A percentile compares a stretch with the other conserved stretches of the same genome.
These are phyloP conservation scores for Macropus fuliginosus DNA, from an alignment of 2,797 vertebrate species.

Conservation along the genomic window DNA sequence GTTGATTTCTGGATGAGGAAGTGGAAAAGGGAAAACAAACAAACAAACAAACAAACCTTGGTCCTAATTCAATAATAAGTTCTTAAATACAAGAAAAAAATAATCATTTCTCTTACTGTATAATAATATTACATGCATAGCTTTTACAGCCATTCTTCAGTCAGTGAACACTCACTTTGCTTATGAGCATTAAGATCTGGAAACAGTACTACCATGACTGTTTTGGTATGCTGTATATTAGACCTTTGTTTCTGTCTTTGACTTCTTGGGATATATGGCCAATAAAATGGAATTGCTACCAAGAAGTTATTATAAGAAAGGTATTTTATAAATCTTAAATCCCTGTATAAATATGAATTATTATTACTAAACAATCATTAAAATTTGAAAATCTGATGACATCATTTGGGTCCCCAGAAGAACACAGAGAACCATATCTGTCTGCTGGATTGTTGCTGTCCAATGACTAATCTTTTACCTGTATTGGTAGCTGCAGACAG, in stretches of 20 bases:
- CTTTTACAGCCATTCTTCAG: constrained; percentile 72
- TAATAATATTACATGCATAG: not conserved
- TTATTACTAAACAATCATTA: not conserved
- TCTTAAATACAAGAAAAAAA: not conserved
- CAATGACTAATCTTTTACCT: not conserved
- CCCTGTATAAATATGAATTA: not conserved
- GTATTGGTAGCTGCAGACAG: constrained; percentile 25
- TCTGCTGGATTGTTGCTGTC: not conserved
- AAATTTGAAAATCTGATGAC: not conserved
- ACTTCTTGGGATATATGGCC: not conserved
- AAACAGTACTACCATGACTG: constrained; percentile 60
- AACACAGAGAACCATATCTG: not conserved
- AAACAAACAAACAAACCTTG: not conserved
- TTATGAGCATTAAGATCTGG: constrained; percentile 63
- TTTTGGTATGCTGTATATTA: not conserved
- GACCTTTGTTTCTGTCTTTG: not conserved
- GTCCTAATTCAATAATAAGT: not conserved
- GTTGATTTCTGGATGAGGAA: not conserved
- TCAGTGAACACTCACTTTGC: constrained; percentile 60
- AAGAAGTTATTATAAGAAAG: not conserved
- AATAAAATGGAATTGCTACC: not conserved
- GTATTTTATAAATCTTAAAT: not conserved
- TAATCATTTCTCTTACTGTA: not conserved
- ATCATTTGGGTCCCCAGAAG: not conserved
- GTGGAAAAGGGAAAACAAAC: not conserved